A percentile compares a stretch with the other conserved stretches of the same genome.
These are phyloP conservation scores for Pogonus chalceus DNA, from an alignment of 1,140 invertebrate species.

Conservation along the genomic window DNA sequence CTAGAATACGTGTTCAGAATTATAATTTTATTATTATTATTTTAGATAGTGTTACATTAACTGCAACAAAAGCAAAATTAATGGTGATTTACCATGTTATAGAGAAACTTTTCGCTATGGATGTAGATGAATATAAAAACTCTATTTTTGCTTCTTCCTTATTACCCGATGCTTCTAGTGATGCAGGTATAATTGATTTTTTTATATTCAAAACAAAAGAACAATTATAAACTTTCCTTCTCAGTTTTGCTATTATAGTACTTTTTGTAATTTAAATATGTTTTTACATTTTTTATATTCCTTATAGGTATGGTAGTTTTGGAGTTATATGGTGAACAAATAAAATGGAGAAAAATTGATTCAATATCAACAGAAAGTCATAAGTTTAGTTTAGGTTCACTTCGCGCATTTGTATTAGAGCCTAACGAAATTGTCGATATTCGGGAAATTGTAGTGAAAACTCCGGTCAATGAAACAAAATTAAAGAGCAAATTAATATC, in stretches of 20 bases:
- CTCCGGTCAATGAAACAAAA: slow-evolving; percentile 12
- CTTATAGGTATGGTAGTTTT: slow-evolving; percentile 40
- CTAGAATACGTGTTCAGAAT: not conserved
- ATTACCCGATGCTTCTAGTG: slow-evolving; percentile 40
- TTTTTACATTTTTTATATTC: slow-evolving; percentile 10
- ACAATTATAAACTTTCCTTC: too few relatives aligned
- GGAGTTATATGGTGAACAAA: slow-evolving; percentile 41
- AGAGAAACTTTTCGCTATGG: slow-evolving; percentile 33
- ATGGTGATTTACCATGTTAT: slow-evolving; percentile 39
- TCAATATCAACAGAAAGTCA: slow-evolving; percentile 36
- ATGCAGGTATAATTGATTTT: slow-evolving; percentile 34
- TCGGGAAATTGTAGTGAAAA: not conserved
- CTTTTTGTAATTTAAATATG: too few relatives aligned
- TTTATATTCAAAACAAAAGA: slow-evolving; percentile 10
- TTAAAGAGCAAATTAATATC: not conserved
- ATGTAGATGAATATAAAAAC: slow-evolving; percentile 33
- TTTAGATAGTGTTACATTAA: slow-evolving; percentile 40
- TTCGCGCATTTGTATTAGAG: slow-evolving; percentile 43
- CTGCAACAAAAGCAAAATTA: slow-evolving; percentile 46
- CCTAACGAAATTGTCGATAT: slow-evolving; percentile 15
- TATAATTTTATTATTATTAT: slow-evolving; percentile 11
- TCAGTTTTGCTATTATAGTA: too few relatives aligned
- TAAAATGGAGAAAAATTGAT: slow-evolving; percentile 36
- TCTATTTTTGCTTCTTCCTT: slow-evolving; percentile 39
- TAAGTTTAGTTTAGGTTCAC: slow-evolving; percentile 32